phyloP scores from a whole-genome alignment of 2,797 vertebrate genomes.

The Lacerta agilis region DNA sequence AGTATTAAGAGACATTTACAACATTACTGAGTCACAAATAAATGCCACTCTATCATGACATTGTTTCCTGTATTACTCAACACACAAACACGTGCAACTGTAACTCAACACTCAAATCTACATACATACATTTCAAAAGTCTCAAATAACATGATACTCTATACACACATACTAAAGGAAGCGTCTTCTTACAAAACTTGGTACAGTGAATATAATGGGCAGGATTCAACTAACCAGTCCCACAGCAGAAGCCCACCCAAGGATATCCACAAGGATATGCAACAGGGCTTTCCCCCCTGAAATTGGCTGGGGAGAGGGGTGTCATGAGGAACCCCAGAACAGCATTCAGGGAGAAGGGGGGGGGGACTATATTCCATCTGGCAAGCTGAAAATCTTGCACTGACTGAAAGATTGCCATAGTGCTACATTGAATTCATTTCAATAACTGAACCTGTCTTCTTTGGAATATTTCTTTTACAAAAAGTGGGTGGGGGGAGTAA shows the following conservation, averaged over 20 bases:
- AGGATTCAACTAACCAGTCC: too few relatives aligned
- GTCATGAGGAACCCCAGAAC: too few relatives aligned
- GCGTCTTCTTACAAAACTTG: background rate
- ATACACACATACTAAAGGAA: background rate
- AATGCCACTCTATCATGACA: background rate
- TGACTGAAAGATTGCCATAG: too few relatives aligned
- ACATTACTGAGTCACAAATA: background rate
- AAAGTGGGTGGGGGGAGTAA: background rate
- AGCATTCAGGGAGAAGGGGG: too few relatives aligned
- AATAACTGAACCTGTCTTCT: background rate
- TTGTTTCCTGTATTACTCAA: background rate
- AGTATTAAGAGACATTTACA: background rate
- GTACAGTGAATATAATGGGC: background rate
- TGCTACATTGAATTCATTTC: too few relatives aligned
- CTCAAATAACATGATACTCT: background rate
- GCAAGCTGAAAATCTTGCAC: too few relatives aligned
- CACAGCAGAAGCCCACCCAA: too few relatives aligned
- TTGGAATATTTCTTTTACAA: background rate
- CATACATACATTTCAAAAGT: accelerated
- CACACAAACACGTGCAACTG: background rate
- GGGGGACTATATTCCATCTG: too few relatives aligned
- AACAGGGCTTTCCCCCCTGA: too few relatives aligned
- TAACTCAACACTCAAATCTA: background rate
- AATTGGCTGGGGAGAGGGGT: too few relatives aligned
- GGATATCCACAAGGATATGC: too few relatives aligned